Evolutionary conservation across 2,888 invertebrate genomes (phyloP).

Genomic region (Miltochrista miniata): DNA sequence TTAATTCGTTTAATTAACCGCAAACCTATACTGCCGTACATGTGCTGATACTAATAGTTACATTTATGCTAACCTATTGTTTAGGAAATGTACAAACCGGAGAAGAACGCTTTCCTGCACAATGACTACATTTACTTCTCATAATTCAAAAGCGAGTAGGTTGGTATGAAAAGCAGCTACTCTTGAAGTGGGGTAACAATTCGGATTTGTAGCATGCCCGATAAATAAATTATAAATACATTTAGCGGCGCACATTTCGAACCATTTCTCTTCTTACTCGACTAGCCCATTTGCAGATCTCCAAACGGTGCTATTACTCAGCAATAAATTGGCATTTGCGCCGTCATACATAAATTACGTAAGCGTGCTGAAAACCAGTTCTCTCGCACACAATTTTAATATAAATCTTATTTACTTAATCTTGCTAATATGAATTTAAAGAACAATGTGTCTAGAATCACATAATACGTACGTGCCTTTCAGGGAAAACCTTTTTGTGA

Average conservation of each 20-base stretch:
- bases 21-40: no score
- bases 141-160: constrained; percentile 49
- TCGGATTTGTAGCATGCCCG: constrained; percentile 71
- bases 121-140: constrained; percentile 28
- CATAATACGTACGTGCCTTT: constrained; percentile 1
- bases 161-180: constrained; percentile 51
- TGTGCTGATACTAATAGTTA: no score
- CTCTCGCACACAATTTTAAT: constrained; percentile 70
- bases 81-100: no score
- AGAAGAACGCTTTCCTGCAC: constrained; percentile 3
- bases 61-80: no score
- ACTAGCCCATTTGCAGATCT: constrained; percentile 82
- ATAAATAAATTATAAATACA: constrained; percentile 82
- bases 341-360: constrained; percentile 82
- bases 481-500: constrained; percentile 29
- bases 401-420: constrained; percentile 48
- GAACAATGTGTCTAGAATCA: constrained; percentile 5
- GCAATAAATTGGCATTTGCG: constrained; percentile 83
- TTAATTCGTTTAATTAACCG: no score
- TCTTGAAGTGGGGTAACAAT: constrained; percentile 61
- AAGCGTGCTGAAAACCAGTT: constrained; percentile 72
- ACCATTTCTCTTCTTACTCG: constrained; percentile 81
- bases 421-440: constrained; percentile 20
- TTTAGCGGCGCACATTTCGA: constrained; percentile 75
- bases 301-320: constrained; percentile 82